Base-by-base conservation (phyloP, 2,113 vertebrate genomes). In the Thamnophis sirtalis region DNA sequence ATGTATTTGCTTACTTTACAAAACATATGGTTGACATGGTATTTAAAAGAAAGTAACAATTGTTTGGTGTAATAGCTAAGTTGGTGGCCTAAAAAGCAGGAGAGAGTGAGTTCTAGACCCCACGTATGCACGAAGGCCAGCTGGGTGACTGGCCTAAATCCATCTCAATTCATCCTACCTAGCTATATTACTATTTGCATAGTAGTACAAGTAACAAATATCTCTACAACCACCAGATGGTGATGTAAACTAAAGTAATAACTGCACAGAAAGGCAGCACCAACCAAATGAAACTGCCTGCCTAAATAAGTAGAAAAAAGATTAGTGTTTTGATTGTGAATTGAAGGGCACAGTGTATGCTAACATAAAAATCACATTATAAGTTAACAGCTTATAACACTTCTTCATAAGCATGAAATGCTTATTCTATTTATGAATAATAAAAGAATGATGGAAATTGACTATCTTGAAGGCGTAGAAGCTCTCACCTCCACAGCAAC, bases 221-320 rank as follows among this genome's bases (percentile, higher is more conserved):
- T 26, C 60, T 28, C 6, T n/a, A 8, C 51, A 58, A 11, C 80
- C 91, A 89, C 91, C 89, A 92, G 91, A 53, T 89, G 91, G 91
- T 43, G 91, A 86, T 92, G 49, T 48, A 63, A 86, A 63, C 80
- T 19, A 43, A 43, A 86, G n/a, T 85, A 63, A 92, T 89, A 26
- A 21, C 55, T 68, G 8, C 24, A 51, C 33, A 49, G 33, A 87
- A 28, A 58, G 38, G 5, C 43, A 51, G 6, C 15, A 53, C 17
- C 5, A 11, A 19, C 3, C 4, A 91, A 19, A 28, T 43, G 8
- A 73, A 84, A 84, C 51, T 56, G 24, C 5, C 21, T 88, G n/a
- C 49, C 21, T 24, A 51, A 50, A 13, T 24, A 24, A 43, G 1
- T n/a, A n/a, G 17, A 49, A 21, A 22, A 43, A 11, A 26, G n/a